These are phyloP conservation scores for Holothuria glaberrima DNA, from an alignment of 35 echinoderm and acorn worm genomes.

Conservation along the genomic window DNA sequence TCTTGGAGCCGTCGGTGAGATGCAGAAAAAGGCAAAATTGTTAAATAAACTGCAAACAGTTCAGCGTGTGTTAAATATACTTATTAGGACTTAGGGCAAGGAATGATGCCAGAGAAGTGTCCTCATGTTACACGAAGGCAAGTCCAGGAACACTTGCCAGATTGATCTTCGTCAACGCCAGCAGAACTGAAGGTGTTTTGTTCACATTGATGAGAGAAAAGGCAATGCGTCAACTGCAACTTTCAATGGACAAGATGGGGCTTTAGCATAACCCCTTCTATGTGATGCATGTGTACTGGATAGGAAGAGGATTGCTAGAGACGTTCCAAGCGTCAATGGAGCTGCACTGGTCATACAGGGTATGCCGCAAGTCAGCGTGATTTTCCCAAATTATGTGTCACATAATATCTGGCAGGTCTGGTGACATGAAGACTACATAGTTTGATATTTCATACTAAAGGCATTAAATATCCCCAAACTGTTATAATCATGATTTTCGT, in stretches of 20 bases:
- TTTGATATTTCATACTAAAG: too few species aligned
- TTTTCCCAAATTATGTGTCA: neutral
- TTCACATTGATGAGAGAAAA: neutral
- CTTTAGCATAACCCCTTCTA: neutral
- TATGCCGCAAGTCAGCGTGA: constrained; percentile 11
- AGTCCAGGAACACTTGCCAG: constrained; percentile 19
- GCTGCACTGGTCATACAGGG: constrained; percentile 6
- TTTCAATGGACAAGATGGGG: constrained; percentile 3
- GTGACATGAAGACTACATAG: too few species aligned
- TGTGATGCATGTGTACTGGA: neutral
- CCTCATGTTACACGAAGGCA: neutral
- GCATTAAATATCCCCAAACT: too few species aligned
- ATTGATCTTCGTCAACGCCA: neutral
- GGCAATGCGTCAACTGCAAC: neutral
- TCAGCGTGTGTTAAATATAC: neutral
- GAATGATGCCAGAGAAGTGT: constrained; percentile 10
- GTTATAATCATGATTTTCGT: too few species aligned
- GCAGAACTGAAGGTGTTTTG: constrained; percentile 17
- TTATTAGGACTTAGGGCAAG: neutral
- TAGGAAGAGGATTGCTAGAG: neutral
- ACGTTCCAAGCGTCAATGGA: neutral
- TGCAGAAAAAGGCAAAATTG: constrained; percentile 5
- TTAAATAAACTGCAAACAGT: neutral
- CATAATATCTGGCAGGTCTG: too few species aligned
- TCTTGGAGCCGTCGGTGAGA: neutral